phyloP scores from a whole-genome alignment of 2,113 vertebrate species.

The Eulemur macaco region DNA sequence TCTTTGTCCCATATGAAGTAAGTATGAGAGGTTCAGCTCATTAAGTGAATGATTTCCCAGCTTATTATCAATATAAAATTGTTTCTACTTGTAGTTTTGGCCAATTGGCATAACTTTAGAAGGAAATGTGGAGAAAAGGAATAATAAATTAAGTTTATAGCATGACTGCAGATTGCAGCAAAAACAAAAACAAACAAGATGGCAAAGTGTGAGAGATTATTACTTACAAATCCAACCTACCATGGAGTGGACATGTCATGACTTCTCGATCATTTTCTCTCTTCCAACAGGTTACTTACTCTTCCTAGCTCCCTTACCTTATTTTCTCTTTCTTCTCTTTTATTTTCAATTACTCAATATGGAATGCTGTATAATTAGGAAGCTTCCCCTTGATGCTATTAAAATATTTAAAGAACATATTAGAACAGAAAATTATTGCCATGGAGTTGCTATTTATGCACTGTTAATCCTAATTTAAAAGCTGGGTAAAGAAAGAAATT shows the following conservation, averaged over 20 bases:
- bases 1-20: background rate
- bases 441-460: background rate
- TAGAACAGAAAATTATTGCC: conserved; percentile 34
- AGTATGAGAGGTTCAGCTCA: background rate
- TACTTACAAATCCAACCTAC: background rate
- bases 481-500: background rate
- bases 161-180: background rate
- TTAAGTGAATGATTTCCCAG: background rate
- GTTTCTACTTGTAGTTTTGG: conserved; percentile 1
- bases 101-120: background rate
- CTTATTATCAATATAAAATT: background rate
- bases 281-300: background rate
- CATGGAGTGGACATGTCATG: fast-evolving
- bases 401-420: conserved; percentile 28
- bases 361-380: conserved; percentile 13
- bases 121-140: background rate
- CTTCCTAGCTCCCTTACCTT: background rate
- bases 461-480: background rate
- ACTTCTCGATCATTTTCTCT: background rate
- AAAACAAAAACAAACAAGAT: background rate
- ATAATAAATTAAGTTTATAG: background rate
- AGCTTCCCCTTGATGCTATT: background rate
- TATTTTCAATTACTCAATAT: background rate
- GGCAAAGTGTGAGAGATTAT: background rate
- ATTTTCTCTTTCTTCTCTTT: background rate